Percentiles rank a stretch among this genome's conserved stretches.
phyloP scores from a whole-genome alignment of 1,140 invertebrate genomes.

The Cardiocondyla obscurior region DNA sequence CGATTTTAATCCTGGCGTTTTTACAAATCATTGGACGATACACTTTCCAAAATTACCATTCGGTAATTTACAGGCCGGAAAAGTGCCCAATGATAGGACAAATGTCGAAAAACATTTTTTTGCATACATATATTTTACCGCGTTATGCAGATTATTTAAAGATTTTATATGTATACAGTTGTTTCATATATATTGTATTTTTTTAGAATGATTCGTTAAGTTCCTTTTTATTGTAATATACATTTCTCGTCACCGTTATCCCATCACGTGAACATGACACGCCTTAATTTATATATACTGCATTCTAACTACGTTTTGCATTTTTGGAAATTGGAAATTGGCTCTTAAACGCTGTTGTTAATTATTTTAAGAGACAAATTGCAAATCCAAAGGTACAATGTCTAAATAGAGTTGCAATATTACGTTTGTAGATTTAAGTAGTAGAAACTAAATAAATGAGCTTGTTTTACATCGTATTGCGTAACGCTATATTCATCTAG shows the following conservation, averaged over 20 bases:
- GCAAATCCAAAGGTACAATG: conserved; percentile 39
- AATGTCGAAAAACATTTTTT: conserved; percentile 10
- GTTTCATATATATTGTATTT: conserved; percentile 75
- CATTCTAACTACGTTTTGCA: conserved; percentile 10
- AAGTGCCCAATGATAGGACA: conserved; percentile 61
- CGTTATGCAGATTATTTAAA: conserved; percentile 76
- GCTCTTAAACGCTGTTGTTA: not conserved
- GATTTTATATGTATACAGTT: conserved; percentile 78
- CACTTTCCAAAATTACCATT: conserved; percentile 76
- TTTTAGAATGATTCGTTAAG: conserved; percentile 77
- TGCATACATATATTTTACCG: conserved; percentile 48
- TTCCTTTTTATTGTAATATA: conserved; percentile 78
- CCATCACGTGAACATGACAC: conserved; percentile 65
- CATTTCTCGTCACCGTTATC: conserved; percentile 70
- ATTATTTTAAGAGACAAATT: conserved; percentile 26
- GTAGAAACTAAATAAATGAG: conserved; percentile 67
- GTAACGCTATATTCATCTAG: conserved; percentile 60
- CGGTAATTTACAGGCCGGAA: conserved; percentile 72
- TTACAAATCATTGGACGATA: conserved; percentile 61
- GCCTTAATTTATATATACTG: conserved; percentile 66
- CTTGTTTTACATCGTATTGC: conserved; percentile 71
- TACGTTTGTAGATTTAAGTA: conserved; percentile 60
- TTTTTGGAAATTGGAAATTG: conserved; percentile 25
- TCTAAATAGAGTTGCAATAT: conserved; percentile 59
- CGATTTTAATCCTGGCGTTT: conserved; percentile 41